Percentiles rank a stretch among this genome's conserved stretches.
Evolutionary conservation across 1,140 invertebrate species (phyloP).

Genomic region (Calliphora vicina): DNA sequence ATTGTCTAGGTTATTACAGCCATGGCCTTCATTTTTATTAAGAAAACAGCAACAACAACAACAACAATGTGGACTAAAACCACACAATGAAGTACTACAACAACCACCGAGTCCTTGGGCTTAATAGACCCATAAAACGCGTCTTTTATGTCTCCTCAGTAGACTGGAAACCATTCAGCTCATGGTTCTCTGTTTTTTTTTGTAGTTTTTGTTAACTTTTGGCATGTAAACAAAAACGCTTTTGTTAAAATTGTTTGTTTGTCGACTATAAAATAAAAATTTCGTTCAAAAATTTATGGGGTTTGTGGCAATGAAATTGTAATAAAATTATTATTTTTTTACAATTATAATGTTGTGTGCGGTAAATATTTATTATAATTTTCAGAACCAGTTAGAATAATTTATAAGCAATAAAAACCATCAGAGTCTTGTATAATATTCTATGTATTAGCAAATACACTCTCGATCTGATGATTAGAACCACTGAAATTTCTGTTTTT

Average conservation of each 20-base stretch:
- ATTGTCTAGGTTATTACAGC: background rate
- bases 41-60: background rate
- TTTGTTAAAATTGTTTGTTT: background rate
- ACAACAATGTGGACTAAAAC: background rate
- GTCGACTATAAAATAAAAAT: background rate
- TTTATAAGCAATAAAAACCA: no score
- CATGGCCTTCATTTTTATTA: background rate
- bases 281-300: no score
- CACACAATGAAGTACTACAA: background rate
- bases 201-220: background rate
- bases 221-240: background rate
- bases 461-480: no score
- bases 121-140: background rate
- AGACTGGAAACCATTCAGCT: background rate
- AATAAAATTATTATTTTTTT: no score
- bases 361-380: no score
- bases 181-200: background rate
- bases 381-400: no score
- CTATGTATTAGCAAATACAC: no score
- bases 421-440: no score
- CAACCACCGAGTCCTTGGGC: background rate
- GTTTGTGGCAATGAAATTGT: no score
- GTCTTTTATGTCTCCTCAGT: background rate
- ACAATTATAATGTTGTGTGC: no score
- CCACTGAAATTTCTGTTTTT: no score